phyloP scores from a whole-genome alignment of 1,140 invertebrate species.

The Leptestheria dahalacensis region DNA sequence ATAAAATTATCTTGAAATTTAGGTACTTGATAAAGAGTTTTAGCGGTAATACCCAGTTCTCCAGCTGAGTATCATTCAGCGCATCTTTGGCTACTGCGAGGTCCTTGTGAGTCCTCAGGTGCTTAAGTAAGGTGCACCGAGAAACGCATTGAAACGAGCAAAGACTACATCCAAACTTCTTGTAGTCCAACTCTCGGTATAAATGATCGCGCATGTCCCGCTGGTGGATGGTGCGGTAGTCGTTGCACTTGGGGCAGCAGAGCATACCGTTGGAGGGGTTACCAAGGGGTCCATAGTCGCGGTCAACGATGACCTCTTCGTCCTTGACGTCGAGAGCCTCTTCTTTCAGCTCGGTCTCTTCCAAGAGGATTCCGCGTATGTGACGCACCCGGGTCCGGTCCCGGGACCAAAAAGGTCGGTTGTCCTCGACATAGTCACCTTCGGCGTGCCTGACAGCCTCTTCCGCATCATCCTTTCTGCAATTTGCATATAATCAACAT shows the following conservation, averaged over 20 bases:
- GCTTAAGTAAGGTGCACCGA: background rate
- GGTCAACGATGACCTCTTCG: conserved; percentile 14
- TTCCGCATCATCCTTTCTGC: conserved; percentile 2
- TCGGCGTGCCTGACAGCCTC: conserved; percentile 16
- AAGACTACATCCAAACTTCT: conserved; percentile 25
- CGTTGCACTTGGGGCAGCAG: conserved; percentile 37
- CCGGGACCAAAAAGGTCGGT: conserved; percentile 41
- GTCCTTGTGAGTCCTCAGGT: too few relatives aligned
- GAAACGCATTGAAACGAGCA: background rate
- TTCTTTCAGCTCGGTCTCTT: conserved; percentile 29
- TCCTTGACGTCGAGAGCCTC: conserved; percentile 18
- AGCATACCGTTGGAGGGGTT: conserved; percentile 29
- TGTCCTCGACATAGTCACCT: conserved; percentile 28
- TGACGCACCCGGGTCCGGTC: conserved; percentile 37
- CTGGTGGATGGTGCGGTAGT: conserved; percentile 34
- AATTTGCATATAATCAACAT: too few relatives aligned
- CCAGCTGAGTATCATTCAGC: conserved; percentile 50
- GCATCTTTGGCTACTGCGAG: background rate
- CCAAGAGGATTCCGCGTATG: conserved; percentile 41
- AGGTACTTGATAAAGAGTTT: too few relatives aligned
- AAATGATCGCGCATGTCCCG: conserved; percentile 37
- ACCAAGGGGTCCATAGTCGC: conserved; percentile 20
- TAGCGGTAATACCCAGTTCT: conserved; percentile 34
- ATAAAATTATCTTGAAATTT: too few relatives aligned
- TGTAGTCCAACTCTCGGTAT: conserved; percentile 37